Evolutionary conservation across 2,888 invertebrate genomes (phyloP), one percentile per base, ranked within the genome.

Genomic region (Rhorus exstirpatorius): DNA sequence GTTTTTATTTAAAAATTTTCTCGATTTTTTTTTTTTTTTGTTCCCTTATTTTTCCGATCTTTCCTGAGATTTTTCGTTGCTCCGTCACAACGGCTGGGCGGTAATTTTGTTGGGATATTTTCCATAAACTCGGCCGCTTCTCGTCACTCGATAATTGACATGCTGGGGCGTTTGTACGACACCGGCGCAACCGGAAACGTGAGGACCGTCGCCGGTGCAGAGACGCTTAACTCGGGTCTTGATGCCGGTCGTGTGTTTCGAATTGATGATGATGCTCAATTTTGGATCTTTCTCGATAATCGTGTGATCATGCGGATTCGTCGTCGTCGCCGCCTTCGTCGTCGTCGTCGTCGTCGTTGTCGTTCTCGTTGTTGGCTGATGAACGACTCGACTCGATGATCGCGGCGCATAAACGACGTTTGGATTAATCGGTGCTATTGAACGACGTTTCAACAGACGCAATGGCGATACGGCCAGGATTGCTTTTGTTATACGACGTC

Each of bases 91-190:
- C 8, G 76, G 35, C 58, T 76, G 76, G 12, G 86, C 44, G 14
- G 67, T 74, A 61, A 83, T 74, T 86, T 90, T 90, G 85, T 87
- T 88, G 10, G 87, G 88, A 81, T 92, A 93, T 85, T 88, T 90
- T 68, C 93, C 93, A 80, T 93, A 93, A 58, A 93, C 76, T 78
- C 88, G 89, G 35, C 93, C 93, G 81, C 93, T 93, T 65, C 93
- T 89, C 12, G 93, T 93, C 46, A 92, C 89, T 53, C 87, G 88
- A 84, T 90, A 93, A 61, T 89, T 88, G 26, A 90, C 81, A 60
- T 90, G 88, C 49, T 90, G 89, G 12, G 81, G 79, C 7, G 84
- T 83, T 21, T 88, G 84, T 0, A 86, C 78, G 24, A 86, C 70
- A 44, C 87, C 83, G 1, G 87, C 60, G 31, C 85, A 74, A 26